Evolutionary conservation across 2,113 vertebrate genomes (phyloP), one percentile per base, ranked within the genome.

Genomic region (Grallaria varia): DNA sequence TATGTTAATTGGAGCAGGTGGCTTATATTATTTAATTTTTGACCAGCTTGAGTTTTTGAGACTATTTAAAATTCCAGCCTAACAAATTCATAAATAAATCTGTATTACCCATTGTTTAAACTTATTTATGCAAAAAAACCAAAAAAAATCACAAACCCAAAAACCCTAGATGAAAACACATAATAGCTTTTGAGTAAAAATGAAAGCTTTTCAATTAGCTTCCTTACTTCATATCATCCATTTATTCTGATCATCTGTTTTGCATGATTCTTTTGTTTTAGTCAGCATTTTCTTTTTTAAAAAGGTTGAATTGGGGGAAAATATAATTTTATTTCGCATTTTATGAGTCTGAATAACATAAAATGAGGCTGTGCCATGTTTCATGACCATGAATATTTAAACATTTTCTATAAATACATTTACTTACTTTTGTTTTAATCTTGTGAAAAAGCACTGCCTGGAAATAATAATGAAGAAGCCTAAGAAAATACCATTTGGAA

Each of bases 211-310:
- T 82, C 69, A 79, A 81, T 89, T 64, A 91, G 21, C 58, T 62
- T 60, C 67, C 90, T 40, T 89, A 75, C 25, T 77, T 95, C 59
- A 87, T 85, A 96, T 82, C 18, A 86, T 87, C 47, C 40, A 73
- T 96, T 96, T 95, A 66, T 96, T 63, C 89, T 72, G 68, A 53
- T 84, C 13, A 69, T 93, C 55, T 88, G 27, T 12, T 94, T 87
- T 81, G 84, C 68, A 28, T 67, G n/a, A 60, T 87, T 58, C 77
- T 67, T 94, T 91, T 90, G 66, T 96, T 93, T 95, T 58, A 72
- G 62, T 96, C 90, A 96, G 60, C 69, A 81, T 90, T 96, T 95
- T 52, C 67, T 95, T 96, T 91, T 63, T 62, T 47, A 44, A 91
- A 90, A 80, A 92, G 35, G 27, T 73, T 91, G 47, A 93, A 84